These are phyloP conservation scores for Drosophila lowei DNA, from an alignment of 1,140 invertebrate species.

Conservation along the genomic window DNA sequence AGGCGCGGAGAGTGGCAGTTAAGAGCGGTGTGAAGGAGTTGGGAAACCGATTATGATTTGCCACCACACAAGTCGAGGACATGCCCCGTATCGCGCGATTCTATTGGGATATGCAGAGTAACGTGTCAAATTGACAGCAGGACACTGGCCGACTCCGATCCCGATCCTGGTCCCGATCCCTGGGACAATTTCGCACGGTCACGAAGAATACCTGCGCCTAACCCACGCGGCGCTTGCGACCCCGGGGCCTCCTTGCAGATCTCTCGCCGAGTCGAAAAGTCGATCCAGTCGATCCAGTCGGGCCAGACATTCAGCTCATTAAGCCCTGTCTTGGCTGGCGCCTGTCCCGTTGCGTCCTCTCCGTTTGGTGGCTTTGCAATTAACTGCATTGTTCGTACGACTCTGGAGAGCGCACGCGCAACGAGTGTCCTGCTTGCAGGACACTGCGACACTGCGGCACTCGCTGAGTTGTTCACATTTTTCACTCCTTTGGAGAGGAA, in stretches of 20 bases:
- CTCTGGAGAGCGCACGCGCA: constrained; percentile 32
- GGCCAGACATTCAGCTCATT: constrained; percentile 62
- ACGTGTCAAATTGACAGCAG: constrained; percentile 76
- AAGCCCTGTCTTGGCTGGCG: constrained; percentile 55
- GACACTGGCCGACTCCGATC: constrained; percentile 14
- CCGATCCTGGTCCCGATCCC: constrained; percentile 5
- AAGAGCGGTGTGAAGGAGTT: constrained; percentile 67
- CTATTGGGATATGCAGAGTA: constrained; percentile 43
- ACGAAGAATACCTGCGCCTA: constrained; percentile 50
- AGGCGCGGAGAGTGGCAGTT: no score
- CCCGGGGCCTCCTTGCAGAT: constrained; percentile 10
- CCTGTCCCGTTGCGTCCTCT: constrained; percentile 69
- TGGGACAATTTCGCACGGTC: constrained; percentile 68
- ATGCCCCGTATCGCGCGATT: constrained; percentile 14
- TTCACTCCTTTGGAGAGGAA: constrained; percentile 69
- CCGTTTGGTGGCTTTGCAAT: constrained; percentile 78
- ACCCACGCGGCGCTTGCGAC: constrained; percentile 47
- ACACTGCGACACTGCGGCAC: constrained; percentile 41
- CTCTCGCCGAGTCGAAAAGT: constrained; percentile 17
- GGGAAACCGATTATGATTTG: constrained; percentile 71
- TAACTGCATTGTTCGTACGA: constrained; percentile 69
- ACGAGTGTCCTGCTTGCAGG: constrained; percentile 38
- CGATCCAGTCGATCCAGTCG: constrained; percentile 13
- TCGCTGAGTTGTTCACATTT: constrained; percentile 59
- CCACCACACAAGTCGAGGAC: constrained; percentile 74